Evolutionary conservation across 2,797 vertebrate species (phyloP).

Genomic region (Thaleichthys pacificus): DNA sequence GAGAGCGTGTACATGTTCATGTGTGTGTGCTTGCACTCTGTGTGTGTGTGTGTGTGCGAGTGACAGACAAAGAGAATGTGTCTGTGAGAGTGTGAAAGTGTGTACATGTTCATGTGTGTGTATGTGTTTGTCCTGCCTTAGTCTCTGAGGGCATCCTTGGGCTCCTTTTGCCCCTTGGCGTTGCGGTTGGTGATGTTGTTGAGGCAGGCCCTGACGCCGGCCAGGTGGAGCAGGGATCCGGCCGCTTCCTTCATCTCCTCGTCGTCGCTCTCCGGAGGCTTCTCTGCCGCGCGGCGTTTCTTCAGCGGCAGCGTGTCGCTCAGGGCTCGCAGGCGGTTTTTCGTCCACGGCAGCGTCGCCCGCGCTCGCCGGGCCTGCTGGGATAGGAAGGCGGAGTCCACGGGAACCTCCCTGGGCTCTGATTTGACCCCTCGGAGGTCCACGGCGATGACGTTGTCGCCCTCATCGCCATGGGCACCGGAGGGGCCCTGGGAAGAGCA

Average conservation of each 20-base stretch:
- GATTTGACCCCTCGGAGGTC: conserved; percentile 83
- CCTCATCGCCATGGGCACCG: conserved; percentile 73
- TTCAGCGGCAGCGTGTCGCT: conserved; percentile 95
- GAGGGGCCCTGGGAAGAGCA: conserved; percentile 80
- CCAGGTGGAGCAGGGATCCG: conserved; percentile 93
- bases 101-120: neutral
- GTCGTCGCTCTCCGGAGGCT: conserved; percentile 92
- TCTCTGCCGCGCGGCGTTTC: conserved; percentile 91
- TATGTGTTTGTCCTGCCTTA: conserved; percentile 63
- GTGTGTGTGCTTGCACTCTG: conserved; percentile 17
- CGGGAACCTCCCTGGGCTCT: conserved; percentile 85
- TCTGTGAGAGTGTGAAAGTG: neutral
- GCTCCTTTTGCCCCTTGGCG: conserved; percentile 96
- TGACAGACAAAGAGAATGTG: conserved; percentile 33
- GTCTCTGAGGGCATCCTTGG: conserved; percentile 91
- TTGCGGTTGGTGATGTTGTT: conserved; percentile 98
- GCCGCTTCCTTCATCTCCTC: conserved; percentile 99
- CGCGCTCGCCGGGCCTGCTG: conserved; percentile 84
- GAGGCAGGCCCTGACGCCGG: conserved; percentile 91
- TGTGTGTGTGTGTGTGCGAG: conserved; percentile 44
- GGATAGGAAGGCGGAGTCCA: conserved; percentile 79
- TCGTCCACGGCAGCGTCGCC: conserved; percentile 88
- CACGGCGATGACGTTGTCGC: conserved; percentile 80
- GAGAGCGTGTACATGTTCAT: too few relatives aligned
- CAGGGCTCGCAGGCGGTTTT: conserved; percentile 78